Conservation (phyloP, 2,888 invertebrate species). For the Lypha dubia region DNA sequence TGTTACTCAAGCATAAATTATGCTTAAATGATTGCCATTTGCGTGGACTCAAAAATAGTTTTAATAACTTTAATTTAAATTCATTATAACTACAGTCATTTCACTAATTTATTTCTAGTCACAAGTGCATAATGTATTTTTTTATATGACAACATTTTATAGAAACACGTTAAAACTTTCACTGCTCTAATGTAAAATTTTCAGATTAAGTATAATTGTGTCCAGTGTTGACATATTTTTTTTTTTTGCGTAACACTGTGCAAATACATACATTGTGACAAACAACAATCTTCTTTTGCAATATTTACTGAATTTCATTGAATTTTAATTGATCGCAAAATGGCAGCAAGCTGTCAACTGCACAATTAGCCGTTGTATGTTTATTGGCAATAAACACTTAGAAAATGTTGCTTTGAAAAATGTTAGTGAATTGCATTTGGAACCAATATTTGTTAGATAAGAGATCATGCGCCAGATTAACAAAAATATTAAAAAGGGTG, state of each 20-base stretch:
- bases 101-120: neutral
- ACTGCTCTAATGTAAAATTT: conserved; percentile 30
- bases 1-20: too few relatives aligned
- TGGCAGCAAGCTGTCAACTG: conserved; percentile 35
- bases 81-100: neutral
- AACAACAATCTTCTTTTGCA: conserved; percentile 5
- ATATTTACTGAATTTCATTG: conserved; percentile 19
- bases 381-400: conserved; percentile 28
- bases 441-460: neutral
- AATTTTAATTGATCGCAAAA: conserved; percentile 47
- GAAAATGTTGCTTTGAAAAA: neutral
- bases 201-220: too few relatives aligned
- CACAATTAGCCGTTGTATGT: conserved; percentile 2
- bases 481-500: neutral
- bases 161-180: conserved; percentile 36
- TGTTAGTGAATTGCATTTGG: neutral
- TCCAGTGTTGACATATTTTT: too few relatives aligned
- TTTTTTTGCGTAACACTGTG: conserved; percentile 27
- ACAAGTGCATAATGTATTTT: neutral
- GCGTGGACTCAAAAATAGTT: neutral
- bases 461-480: too few relatives aligned
- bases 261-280: neutral
- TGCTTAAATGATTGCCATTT: too few relatives aligned
- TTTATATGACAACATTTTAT: conserved; percentile 12
- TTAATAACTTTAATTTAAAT: neutral